A percentile compares a stretch with the other conserved stretches of the same genome.
Evolutionary conservation across 2,888 invertebrate genomes (phyloP).

Genomic region (Chorisops tibialis): DNA sequence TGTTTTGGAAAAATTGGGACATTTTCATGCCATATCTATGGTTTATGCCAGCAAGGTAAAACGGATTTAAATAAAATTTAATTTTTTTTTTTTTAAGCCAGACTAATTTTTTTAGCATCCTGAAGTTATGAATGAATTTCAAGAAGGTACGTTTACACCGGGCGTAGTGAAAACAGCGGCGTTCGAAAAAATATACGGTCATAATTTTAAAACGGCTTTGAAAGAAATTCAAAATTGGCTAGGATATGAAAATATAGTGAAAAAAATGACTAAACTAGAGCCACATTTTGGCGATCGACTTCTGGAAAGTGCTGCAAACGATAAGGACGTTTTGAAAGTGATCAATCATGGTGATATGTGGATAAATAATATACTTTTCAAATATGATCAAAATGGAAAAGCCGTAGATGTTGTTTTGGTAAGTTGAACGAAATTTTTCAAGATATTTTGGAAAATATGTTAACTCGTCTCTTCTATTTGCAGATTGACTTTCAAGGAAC

Average conservation of each 20-base stretch:
- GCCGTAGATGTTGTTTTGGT: constrained; percentile 50
- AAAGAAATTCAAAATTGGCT: constrained; percentile 40
- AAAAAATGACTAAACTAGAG: constrained; percentile 38
- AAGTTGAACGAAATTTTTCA: not conserved
- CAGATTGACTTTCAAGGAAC: constrained; percentile 3
- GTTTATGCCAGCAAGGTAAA: constrained; percentile 55
- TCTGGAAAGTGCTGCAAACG: not conserved
- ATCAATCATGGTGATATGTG: constrained; percentile 57
- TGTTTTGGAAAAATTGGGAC: constrained; percentile 55
- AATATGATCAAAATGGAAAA: constrained; percentile 40
- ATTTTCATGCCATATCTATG: constrained; percentile 58
- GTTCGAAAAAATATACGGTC: not conserved
- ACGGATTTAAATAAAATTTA: not conserved
- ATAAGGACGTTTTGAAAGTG: constrained; percentile 45
- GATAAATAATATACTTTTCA: constrained; percentile 56
- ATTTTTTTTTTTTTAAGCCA: not conserved
- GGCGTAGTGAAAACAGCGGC: not conserved
- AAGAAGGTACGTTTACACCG: not conserved
- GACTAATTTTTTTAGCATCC: not conserved
- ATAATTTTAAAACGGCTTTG: not conserved
- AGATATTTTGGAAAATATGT: not conserved
- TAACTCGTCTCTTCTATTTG: no score
- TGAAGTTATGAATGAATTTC: not conserved
- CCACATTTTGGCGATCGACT: not conserved
- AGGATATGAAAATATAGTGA: constrained; percentile 43